These are phyloP conservation scores for Stenichneumon culpator DNA, from an alignment of 2,888 invertebrate species.

Conservation along the genomic window DNA sequence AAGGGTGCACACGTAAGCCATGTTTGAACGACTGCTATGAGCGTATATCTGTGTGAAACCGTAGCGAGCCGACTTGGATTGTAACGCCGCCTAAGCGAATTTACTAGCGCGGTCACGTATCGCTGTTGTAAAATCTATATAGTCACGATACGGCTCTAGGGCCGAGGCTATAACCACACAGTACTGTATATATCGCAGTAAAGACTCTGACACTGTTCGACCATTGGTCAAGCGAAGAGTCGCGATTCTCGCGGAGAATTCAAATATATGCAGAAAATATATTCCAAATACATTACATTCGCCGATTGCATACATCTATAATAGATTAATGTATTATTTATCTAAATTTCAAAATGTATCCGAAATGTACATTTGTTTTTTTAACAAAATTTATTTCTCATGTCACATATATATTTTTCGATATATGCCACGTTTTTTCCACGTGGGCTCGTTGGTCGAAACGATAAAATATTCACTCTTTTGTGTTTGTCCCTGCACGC, in stretches of 20 bases:
- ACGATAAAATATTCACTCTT: not conserved
- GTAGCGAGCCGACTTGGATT: not conserved
- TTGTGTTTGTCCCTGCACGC: not conserved
- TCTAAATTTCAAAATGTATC: no score
- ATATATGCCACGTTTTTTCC: not conserved
- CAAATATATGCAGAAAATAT: no score
- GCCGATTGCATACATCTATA: no score
- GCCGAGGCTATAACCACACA: not conserved
- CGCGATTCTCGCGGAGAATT: no score
- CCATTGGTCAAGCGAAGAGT: no score
- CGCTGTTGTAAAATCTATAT: not conserved
- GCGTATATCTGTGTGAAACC: not conserved
- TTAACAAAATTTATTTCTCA: no score
- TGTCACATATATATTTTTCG: not conserved
- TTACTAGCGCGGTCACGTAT: not conserved
- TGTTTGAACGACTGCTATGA: constrained; percentile 7
- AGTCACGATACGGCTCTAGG: not conserved
- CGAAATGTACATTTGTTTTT: no score
- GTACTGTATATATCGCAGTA: no score
- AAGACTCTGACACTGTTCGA: not conserved
- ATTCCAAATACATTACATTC: no score
- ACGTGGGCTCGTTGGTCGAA: not conserved
- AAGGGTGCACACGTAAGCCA: constrained; percentile 33
- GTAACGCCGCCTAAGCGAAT: not conserved
- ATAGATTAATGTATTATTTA: no score